These are phyloP conservation scores for Scleropages formosus DNA, from an alignment of 2,797 vertebrate genomes.

Conservation along the genomic window DNA sequence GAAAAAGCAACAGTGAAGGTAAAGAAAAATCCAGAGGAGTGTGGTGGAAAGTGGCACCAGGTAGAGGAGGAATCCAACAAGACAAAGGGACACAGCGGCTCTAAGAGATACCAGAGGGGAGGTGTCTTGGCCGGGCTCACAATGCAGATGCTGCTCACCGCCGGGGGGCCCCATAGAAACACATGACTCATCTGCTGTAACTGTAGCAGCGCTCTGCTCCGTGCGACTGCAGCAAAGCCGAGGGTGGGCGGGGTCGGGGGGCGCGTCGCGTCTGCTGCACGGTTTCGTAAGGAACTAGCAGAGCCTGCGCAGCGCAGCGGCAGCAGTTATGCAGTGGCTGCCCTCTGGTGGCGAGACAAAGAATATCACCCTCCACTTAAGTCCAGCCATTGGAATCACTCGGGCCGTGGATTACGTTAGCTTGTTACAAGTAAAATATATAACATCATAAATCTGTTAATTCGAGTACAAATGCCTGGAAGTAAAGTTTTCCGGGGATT, in stretches of 20 bases:
- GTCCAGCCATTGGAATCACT: no score
- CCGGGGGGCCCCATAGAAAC: constrained; percentile 24
- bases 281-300: neutral
- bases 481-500: no score
- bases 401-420: no score
- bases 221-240: constrained; percentile 37
- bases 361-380: no score
- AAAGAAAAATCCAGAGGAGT: neutral
- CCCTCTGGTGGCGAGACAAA: constrained; percentile 43
- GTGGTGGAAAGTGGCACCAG: no score
- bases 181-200: constrained; percentile 32
- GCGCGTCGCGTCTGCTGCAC: constrained; percentile 27
- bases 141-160: constrained; percentile 17
- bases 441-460: no score
- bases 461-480: no score
- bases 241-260: constrained; percentile 7
- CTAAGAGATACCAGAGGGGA: constrained; percentile 2
- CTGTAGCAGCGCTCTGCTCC: constrained; percentile 21
- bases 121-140: neutral
- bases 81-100: constrained; percentile 16
- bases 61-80: neutral
- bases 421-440: no score
- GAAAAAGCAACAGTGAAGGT: neutral
- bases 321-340: constrained; percentile 31
- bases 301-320: neutral